These are phyloP conservation scores for Gadus chalcogrammus DNA, from an alignment of 2,113 vertebrate genomes.

Conservation along the genomic window DNA sequence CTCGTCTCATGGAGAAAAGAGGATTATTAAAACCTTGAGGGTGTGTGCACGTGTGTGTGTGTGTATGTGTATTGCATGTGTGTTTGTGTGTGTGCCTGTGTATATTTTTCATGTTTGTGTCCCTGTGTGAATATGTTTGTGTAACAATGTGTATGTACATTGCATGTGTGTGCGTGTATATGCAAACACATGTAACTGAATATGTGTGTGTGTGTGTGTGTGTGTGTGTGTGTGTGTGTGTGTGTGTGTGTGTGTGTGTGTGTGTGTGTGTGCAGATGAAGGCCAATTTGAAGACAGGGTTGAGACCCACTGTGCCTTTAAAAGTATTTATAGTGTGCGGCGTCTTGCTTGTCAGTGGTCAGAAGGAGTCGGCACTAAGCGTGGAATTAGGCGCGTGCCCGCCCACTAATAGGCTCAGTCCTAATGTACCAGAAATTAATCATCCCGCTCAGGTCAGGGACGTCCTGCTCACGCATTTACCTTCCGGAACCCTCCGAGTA, in stretches of 20 bases:
- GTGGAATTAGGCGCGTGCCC: constrained; percentile 50
- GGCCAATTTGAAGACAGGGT: constrained; percentile 19
- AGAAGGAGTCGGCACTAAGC: constrained; percentile 40
- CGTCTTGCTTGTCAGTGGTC: constrained; percentile 37
- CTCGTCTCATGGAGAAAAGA: constrained; percentile 59
- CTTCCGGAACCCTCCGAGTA: constrained; percentile 12
- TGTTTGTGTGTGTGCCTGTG: constrained; percentile 10
- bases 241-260: constrained; percentile 28
- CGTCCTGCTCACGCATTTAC: neutral
- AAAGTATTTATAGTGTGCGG: constrained; percentile 61
- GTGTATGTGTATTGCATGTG: constrained; percentile 3
- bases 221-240: constrained; percentile 20
- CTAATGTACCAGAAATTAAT: constrained; percentile 58
- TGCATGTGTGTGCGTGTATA: constrained; percentile 2
- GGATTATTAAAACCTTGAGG: constrained; percentile 54
- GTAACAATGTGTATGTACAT: too few species aligned
- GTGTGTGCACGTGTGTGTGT: constrained; percentile 16
- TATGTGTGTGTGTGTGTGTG: constrained; percentile 20
- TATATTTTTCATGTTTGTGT: constrained; percentile 14
- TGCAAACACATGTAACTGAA: constrained; percentile 8
- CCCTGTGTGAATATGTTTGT: constrained; percentile 16
- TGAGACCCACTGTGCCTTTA: constrained; percentile 56
- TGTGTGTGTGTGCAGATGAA: constrained; percentile 8
- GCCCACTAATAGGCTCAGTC: constrained; percentile 59
- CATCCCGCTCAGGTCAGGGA: constrained; percentile 21